phyloP scores from a whole-genome alignment of 2,113 vertebrate genomes.

The Halcyon malimbica region DNA sequence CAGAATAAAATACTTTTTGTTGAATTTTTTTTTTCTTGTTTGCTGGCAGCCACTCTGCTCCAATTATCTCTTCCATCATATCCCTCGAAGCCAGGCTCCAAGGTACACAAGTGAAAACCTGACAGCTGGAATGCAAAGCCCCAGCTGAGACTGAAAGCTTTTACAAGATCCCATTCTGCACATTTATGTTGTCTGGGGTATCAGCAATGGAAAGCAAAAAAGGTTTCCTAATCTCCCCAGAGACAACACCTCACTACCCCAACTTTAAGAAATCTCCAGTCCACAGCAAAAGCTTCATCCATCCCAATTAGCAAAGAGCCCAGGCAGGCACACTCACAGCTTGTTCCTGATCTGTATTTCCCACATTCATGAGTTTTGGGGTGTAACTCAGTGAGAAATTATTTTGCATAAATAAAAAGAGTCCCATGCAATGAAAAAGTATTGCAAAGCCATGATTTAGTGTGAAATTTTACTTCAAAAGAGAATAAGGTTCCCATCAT shows the following conservation, averaged over 20 bases:
- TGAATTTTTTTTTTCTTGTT: constrained; percentile 12
- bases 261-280: neutral
- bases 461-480: neutral
- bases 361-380: neutral
- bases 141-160: constrained; percentile 16
- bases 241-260: neutral
- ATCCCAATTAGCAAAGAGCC: neutral
- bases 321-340: neutral
- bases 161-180: constrained; percentile 7
- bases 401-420: neutral
- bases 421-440: neutral
- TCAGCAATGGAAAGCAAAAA: neutral
- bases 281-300: neutral
- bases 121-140: constrained; percentile 57
- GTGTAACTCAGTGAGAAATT: neutral
- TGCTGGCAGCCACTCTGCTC: neutral
- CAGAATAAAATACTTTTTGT: constrained; percentile 39
- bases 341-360: constrained; percentile 1
- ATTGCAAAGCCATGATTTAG: neutral
- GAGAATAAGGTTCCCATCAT: neutral
- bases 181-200: neutral
- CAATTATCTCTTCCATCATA: neutral
- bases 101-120: constrained; percentile 62
- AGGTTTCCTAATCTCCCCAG: constrained; percentile 28
- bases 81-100: constrained; percentile 41